Conservation (phyloP, 1,140 invertebrate species). For the Papilio xuthus region DNA sequence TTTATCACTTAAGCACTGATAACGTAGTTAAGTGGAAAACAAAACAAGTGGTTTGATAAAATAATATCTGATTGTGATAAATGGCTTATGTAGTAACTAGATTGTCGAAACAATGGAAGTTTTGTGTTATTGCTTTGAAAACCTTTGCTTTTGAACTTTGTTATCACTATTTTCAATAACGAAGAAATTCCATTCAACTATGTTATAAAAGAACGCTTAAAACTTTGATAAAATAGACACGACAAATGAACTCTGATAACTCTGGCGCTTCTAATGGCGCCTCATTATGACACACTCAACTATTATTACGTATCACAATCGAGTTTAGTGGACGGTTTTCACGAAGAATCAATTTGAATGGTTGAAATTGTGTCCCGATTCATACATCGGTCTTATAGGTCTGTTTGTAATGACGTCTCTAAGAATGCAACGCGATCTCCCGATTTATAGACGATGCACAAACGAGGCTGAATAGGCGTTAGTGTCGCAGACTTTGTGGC, state of each 20-base stretch:
- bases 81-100: slow-evolving; percentile 1
- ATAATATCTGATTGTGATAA: not conserved
- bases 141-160: not conserved
- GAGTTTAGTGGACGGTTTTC: slow-evolving; percentile 18
- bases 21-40: not conserved
- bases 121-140: not conserved
- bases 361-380: slow-evolving; percentile 37
- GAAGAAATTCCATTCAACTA: slow-evolving; percentile 14
- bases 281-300: slow-evolving; percentile 30
- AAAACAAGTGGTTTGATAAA: slow-evolving; percentile 3
- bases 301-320: not conserved
- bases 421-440: slow-evolving; percentile 53
- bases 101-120: not conserved
- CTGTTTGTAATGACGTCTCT: slow-evolving; percentile 61
- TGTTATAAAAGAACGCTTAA: slow-evolving; percentile 12
- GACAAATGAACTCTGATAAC: slow-evolving; percentile 9
- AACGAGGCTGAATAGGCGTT: slow-evolving; percentile 64
- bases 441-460: slow-evolving; percentile 69
- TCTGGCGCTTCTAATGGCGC: slow-evolving; percentile 26
- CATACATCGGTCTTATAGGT: slow-evolving; percentile 46
- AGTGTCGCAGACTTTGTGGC: slow-evolving; percentile 63
- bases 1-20: slow-evolving; percentile 11
- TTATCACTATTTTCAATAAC: not conserved
- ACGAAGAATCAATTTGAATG: slow-evolving; percentile 10
- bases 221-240: slow-evolving; percentile 22